Conservation (phyloP, 2,888 invertebrate species). For the Amphipyra berbera region DNA sequence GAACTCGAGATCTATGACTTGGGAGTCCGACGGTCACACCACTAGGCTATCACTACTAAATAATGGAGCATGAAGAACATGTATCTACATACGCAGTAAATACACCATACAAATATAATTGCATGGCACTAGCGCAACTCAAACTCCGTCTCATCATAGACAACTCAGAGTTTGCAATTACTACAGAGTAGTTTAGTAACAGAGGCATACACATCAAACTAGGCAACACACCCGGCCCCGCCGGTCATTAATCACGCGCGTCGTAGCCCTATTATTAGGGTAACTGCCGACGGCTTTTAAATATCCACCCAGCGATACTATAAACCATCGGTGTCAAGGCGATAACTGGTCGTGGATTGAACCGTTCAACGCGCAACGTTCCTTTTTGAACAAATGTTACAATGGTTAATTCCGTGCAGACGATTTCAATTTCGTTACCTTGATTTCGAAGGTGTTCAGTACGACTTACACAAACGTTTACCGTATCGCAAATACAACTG, state of each 20-base stretch:
- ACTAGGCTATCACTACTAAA: too few species aligned
- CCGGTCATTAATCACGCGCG: constrained; percentile 70
- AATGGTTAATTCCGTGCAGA: constrained; percentile 17
- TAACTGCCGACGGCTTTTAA: constrained; percentile 76
- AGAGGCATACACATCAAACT: constrained; percentile 45
- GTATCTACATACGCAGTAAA: too few species aligned
- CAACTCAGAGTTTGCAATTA: constrained; percentile 43
- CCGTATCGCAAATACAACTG: too few species aligned
- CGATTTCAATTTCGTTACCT: constrained; percentile 23
- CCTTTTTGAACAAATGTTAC: constrained; percentile 30
- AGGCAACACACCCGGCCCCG: constrained; percentile 41
- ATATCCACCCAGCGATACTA: constrained; percentile 65
- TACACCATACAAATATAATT: neutral
- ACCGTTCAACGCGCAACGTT: constrained; percentile 46
- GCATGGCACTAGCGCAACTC: constrained; percentile 1
- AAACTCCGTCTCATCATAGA: constrained; percentile 16
- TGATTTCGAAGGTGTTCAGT: constrained; percentile 2
- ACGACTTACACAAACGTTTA: too few species aligned
- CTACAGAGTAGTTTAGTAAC: constrained; percentile 48
- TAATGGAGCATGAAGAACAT: too few species aligned
- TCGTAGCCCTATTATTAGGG: constrained; percentile 75
- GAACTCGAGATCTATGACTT: too few species aligned
- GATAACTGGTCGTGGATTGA: constrained; percentile 67
- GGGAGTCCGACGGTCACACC: too few species aligned
- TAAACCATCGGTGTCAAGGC: constrained; percentile 65